Base-by-base conservation (phyloP, 1,140 invertebrate genomes). In the Drosophila obscura region DNA sequence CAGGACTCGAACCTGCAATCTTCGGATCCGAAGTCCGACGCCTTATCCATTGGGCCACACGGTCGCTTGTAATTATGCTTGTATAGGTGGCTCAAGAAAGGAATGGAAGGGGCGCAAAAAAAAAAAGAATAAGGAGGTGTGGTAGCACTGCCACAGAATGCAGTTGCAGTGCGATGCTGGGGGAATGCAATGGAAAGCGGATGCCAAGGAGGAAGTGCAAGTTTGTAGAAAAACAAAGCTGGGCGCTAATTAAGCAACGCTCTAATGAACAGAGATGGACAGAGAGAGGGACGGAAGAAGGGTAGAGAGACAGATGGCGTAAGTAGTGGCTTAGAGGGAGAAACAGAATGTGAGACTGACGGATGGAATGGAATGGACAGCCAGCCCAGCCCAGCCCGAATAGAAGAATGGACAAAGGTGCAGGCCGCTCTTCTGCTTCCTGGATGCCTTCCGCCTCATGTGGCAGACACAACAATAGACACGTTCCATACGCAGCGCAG, bases 31-130 rank as follows among this genome's bases (percentile, higher is more conserved):
- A 84, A 83, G 76, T 83, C 75, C 72, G 80, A 83, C 71, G 75
- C 80, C 74, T 77, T 78, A 82, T 82, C 79, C 79, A 82, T 82
- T 83, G 79, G 80, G 76, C 72, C 80, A 84, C 80, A 84, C 72
- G 80, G 80, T 73, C 80, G 13, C 24, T 16, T 67, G 39, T 2
- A 39, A 39, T 4, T 1, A 0, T 13, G 11, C 11, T 11, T 39
- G 31, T 11, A 31, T 8, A 31, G 31, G 2, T 8, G 31, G 31
- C 31, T 31, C 31, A 31, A 31, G 31, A 31, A 31, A 31, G 8
- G 8, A 8, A 39, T 39, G 35, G 35, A 11, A 35, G 8, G 31
- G 31, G 31, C 3, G 9, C 4, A 4, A 9, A 5, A 35, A 39
- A 39, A 11, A 5, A 13, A 11, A 39, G 9, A 13, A 39, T 4